Base-by-base conservation (phyloP, 2,888 invertebrate species). In the Sphaerophoria rueppellii region DNA sequence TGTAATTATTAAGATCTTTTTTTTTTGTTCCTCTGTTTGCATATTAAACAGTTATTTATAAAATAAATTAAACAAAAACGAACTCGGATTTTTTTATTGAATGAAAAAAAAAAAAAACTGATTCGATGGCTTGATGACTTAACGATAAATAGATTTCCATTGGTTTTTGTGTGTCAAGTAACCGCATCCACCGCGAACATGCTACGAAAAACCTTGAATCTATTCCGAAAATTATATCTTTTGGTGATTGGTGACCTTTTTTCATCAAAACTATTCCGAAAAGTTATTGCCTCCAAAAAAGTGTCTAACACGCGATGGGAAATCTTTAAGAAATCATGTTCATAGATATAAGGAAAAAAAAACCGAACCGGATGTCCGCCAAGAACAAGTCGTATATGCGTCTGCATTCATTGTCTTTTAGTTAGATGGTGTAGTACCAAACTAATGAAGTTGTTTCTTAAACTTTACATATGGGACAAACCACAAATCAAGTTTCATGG, bases 291-390 rank as follows among this genome's bases (percentile, higher is more conserved):
- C 16, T 58, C 16, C n/a, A 65, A 75, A 71, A 16, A 75, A 65
- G 34, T n/a, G 5, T 14, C 14, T 0, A 65, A 40, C 81, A 81
- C 71, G 81, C 81, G 54, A 81, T 54, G 76, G 54, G 37, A 81
- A 6, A 48, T 52, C 5, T 50, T 57, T 43, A 37, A 4, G 5
- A 24, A 24, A 2, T 24, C 24, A 24, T 24, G 24, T 24, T 24
- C 24, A 24, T 24, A 24, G 24, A 24, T 24, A 24, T 24, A n/a
- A n/a, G n/a, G n/a, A n/a, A n/a, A n/a, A n/a, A n/a, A n/a, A n/a
- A n/a, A 24, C 24, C 1, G 24, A 24, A 24, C 24, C 24, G 24
- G 24, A 24, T 24, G 24, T 24, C 24, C 24, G 24, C 24, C 24
- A 24, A 24, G 24, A 24, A 24, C 24, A 24, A 24, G 24, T 24